These are phyloP conservation scores for Halesus radiatus DNA, from an alignment of 1,140 invertebrate genomes.

Conservation along the genomic window DNA sequence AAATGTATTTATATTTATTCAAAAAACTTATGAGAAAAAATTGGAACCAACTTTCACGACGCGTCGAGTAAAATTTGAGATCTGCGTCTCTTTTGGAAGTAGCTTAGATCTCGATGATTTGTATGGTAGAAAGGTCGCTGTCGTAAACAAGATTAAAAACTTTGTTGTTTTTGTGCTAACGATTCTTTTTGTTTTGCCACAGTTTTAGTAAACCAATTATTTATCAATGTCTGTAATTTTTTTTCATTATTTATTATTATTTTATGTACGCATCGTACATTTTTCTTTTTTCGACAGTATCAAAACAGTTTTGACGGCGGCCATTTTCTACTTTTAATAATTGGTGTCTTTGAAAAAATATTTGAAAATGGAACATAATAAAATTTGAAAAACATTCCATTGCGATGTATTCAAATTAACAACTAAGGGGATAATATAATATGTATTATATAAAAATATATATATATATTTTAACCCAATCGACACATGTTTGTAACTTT, in stretches of 20 bases:
- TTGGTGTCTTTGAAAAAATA: conserved; percentile 15
- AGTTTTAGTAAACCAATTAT: not conserved
- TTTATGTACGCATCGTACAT: not conserved
- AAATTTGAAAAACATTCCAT: conserved; percentile 29
- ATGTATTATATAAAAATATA: not conserved
- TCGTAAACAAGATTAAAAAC: not conserved
- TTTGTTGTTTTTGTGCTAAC: not conserved
- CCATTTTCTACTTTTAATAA: conserved; percentile 2
- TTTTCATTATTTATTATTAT: no score
- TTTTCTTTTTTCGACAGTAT: not conserved
- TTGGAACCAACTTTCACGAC: conserved; percentile 4
- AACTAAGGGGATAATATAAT: not conserved
- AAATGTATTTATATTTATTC: conserved; percentile 14
- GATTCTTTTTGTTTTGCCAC: not conserved
- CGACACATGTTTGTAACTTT: not conserved
- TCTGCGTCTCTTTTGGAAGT: no score
- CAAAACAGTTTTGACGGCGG: not conserved
- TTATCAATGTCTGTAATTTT: no score
- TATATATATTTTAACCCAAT: conserved; percentile 20
- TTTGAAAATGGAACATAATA: not conserved
- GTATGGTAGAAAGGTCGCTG: not conserved
- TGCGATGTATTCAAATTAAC: conserved; percentile 15
- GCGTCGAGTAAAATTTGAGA: no score
- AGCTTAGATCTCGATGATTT: no score
- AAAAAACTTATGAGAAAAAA: conserved; percentile 11